phyloP scores from a whole-genome alignment of 1,140 invertebrate species.

The Drosophila neocordata region DNA sequence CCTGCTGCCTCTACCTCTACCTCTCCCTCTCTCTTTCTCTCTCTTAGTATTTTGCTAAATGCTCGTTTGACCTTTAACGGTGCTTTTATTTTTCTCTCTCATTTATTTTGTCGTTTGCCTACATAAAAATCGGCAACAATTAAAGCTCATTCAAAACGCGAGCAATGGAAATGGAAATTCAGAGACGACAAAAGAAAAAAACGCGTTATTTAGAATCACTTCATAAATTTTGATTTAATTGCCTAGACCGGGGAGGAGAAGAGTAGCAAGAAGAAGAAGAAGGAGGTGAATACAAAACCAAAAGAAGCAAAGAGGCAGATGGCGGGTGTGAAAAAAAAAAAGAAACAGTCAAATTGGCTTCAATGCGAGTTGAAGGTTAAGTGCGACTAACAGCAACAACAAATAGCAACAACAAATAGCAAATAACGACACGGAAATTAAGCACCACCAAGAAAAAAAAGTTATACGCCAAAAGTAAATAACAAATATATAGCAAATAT shows the following conservation, averaged over 20 bases:
- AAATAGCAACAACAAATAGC: slow-evolving; percentile 18
- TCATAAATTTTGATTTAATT: slow-evolving; percentile 71
- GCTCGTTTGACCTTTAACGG: slow-evolving; percentile 78
- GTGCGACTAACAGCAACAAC: slow-evolving; percentile 16
- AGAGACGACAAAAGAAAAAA: slow-evolving; percentile 34
- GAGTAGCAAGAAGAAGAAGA: not conserved
- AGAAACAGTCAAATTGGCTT: slow-evolving; percentile 60
- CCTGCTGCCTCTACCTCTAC: too few relatives aligned
- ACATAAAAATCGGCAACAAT: slow-evolving; percentile 67
- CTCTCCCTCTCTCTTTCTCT: too few relatives aligned
- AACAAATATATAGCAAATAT: slow-evolving; percentile 7
- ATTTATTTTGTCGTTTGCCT: not conserved
- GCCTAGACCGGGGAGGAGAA: slow-evolving; percentile 13
- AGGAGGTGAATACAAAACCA: not conserved
- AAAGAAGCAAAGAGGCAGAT: too few relatives aligned
- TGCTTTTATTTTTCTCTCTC: slow-evolving; percentile 41
- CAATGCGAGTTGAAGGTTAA: slow-evolving; percentile 81
- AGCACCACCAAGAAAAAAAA: not conserved
- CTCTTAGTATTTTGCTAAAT: slow-evolving; percentile 50
- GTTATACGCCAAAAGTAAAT: slow-evolving; percentile 8
- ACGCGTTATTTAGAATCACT: slow-evolving; percentile 64
- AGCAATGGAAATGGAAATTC: slow-evolving; percentile 51
- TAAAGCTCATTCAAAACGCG: slow-evolving; percentile 77
- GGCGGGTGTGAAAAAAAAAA: slow-evolving; percentile 10
- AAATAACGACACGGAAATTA: slow-evolving; percentile 58